Evolutionary conservation across 2,797 vertebrate species (phyloP).

Genomic region (Oreonectes daqikongensis): DNA sequence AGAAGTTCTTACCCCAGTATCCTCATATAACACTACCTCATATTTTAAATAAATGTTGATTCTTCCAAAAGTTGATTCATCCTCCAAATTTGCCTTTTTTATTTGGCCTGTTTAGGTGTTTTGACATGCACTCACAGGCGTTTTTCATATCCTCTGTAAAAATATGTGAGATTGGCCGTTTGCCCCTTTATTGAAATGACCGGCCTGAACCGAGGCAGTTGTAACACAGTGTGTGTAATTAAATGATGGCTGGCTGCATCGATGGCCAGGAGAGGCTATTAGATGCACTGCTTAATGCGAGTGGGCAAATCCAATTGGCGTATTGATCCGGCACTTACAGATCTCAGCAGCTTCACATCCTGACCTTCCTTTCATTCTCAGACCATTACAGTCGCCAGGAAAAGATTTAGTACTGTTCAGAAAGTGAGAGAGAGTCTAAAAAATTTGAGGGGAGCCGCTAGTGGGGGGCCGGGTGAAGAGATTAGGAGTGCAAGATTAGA

Average conservation of each 20-base stretch:
- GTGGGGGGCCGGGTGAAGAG: slow-evolving; percentile 15
- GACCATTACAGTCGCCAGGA: slow-evolving; percentile 67
- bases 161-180: not conserved
- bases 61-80: not conserved
- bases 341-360: slow-evolving; percentile 69
- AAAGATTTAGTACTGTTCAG: slow-evolving; percentile 64
- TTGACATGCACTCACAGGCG: not conserved
- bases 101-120: not conserved
- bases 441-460: slow-evolving; percentile 19
- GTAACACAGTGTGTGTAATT: slow-evolving; percentile 70
- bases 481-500: slow-evolving; percentile 17
- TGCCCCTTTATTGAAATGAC: slow-evolving; percentile 54
- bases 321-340: slow-evolving; percentile 77
- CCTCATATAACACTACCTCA: not conserved
- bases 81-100: not conserved
- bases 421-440: slow-evolving; percentile 28
- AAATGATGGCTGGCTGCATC: slow-evolving; percentile 69
- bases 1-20: not conserved
- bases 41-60: not conserved
- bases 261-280: slow-evolving; percentile 65
- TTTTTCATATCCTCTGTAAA: slow-evolving; percentile 12
- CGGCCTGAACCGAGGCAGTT: slow-evolving; percentile 47
- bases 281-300: slow-evolving; percentile 74
- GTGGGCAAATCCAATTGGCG: slow-evolving; percentile 70
- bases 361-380: slow-evolving; percentile 75